These are phyloP conservation scores for Lycia hirtaria DNA, from an alignment of 2,888 invertebrate species.

Conservation along the genomic window DNA sequence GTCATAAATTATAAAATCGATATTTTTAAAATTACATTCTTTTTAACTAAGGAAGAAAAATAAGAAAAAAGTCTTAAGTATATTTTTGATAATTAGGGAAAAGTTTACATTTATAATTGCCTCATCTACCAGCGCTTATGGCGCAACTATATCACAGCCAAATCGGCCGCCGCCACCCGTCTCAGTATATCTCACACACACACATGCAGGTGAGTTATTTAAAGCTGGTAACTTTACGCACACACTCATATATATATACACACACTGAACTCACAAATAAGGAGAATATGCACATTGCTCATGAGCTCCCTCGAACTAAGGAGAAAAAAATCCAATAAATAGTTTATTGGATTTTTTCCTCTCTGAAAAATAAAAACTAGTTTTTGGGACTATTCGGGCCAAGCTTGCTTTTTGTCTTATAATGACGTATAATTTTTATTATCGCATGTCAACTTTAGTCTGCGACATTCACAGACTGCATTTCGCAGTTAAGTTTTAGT, in stretches of 20 bases:
- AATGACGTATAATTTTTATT: no score
- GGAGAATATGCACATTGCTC: no score
- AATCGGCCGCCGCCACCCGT: conserved; percentile 66
- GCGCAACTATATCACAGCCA: conserved; percentile 73
- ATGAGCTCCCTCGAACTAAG: no score
- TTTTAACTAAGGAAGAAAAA: not conserved
- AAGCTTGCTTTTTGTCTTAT: no score
- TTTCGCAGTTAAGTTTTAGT: no score
- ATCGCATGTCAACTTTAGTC: no score
- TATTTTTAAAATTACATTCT: not conserved
- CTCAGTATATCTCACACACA: conserved; percentile 17
- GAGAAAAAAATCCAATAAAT: no score
- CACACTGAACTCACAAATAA: no score
- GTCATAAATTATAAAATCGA: conserved; percentile 16
- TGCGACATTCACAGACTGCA: not conserved
- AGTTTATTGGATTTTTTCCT: no score
- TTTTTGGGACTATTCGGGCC: no score
- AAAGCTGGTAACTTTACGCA: not conserved
- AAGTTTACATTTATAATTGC: conserved; percentile 17
- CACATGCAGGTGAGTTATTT: not conserved
- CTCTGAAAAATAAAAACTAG: no score
- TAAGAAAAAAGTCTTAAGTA: not conserved
- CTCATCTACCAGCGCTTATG: conserved; percentile 47
- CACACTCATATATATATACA: not conserved
- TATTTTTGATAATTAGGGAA: not conserved